A percentile compares a stretch with the other conserved stretches of the same genome.
phyloP scores from a whole-genome alignment of 2,113 vertebrate species.

The Colaptes auratus region DNA sequence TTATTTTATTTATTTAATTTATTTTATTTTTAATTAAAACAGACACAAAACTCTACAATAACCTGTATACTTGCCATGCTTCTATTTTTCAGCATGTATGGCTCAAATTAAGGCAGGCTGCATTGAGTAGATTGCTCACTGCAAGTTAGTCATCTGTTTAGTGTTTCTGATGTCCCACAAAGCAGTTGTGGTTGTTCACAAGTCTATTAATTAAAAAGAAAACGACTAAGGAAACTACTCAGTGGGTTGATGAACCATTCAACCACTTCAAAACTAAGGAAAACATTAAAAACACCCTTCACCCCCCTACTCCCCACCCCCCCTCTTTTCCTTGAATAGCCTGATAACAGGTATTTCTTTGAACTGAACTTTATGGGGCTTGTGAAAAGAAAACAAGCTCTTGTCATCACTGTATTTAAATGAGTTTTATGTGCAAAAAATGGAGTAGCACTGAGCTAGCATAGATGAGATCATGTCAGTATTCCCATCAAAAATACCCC shows the following conservation, averaged over 20 bases:
- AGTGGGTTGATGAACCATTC: conserved; percentile 58
- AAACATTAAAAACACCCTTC: conserved; percentile 31
- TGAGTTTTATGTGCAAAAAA: conserved; percentile 21
- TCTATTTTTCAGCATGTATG: conserved; percentile 70
- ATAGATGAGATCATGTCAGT: neutral
- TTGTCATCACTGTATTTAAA: conserved; percentile 50
- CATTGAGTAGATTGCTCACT: conserved; percentile 67
- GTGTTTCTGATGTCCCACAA: conserved; percentile 73
- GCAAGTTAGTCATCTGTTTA: conserved; percentile 77
- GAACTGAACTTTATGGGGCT: conserved; percentile 49
- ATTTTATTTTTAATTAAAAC: conserved; percentile 63
- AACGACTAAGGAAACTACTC: conserved; percentile 69
- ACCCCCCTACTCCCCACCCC: neutral
- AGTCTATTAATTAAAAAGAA: conserved; percentile 81
- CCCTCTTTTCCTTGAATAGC: conserved; percentile 1
- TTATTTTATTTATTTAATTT: conserved; percentile 34
- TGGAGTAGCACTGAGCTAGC: neutral
- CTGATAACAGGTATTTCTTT: conserved; percentile 34
- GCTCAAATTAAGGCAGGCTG: conserved; percentile 77
- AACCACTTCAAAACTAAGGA: conserved; percentile 66
- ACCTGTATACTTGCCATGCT: conserved; percentile 42
- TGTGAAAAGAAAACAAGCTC: conserved; percentile 20
- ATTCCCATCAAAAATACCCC: conserved; percentile 24
- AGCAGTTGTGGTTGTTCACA: conserved; percentile 77
- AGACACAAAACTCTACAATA: conserved; percentile 64